Evolutionary conservation across 1,140 invertebrate genomes (phyloP), one percentile per base, ranked within the genome.

Genomic region (Chelonus insularis): DNA sequence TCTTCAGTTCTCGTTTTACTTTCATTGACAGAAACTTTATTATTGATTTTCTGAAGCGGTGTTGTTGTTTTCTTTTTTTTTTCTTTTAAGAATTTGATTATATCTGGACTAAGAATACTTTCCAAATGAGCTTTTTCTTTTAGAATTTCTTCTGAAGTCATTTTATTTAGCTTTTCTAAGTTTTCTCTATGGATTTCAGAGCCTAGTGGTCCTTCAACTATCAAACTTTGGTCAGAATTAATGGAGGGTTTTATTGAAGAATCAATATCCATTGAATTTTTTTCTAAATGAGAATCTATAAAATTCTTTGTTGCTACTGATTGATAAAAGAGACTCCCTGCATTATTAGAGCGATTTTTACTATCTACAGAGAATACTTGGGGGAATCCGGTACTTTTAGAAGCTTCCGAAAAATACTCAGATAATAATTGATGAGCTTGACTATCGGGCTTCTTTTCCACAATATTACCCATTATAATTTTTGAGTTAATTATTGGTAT

Each of bases 101-200:
- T 72, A 65, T 84, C 83, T 14, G 89, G 86, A 79, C 89, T 88
- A 52, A 95, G 72, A 9, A 76, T 84, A 16, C 84, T 61, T 11
- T 86, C 75, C 1, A 94, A 68, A 71, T 89, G 87, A 62, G 87
- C 73, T 69, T 88, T 86, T 78, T 94, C 92, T 51, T 84, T 79
- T 14, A 91, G 67, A 64, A 96, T 94, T 71, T 96, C 89, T 59
- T 88, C 83, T 61, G 86, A 73, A 1, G 84, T 85, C 90, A 96
- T 92, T 69, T 83, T 71, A 29, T 79, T 80, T 1, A 96, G 69
- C 58, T 85, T 78, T 68, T 86, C 74, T 0, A 90, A 16, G 79
- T 95, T 96, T 77, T 91, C 87, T 63, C 83, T 72, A 68, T 95
- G 91, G 67, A 95, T 91, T 62, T 83, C 79, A 48, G 58, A n/a